Evolutionary conservation across 2,113 vertebrate species (phyloP), one percentile per base, ranked within the genome.

Genomic region (Archocentrus centrarchus): DNA sequence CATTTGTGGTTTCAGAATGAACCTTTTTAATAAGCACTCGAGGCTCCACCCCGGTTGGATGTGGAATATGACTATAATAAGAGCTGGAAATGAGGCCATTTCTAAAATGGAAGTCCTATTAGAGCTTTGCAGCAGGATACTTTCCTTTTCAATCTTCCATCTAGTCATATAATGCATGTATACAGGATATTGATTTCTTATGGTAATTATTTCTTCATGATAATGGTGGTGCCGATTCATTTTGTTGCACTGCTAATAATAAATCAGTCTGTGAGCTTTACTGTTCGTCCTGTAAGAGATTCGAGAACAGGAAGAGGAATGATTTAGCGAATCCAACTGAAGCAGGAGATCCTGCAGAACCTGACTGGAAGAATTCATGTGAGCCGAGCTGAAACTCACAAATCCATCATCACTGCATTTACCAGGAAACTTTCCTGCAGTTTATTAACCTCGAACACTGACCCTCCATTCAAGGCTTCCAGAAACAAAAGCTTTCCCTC

Each of bases 11-110:
- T 84, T 81, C 84, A 90, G 80, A 83, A 91, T 77, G 85, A 81
- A 68, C 50, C 82, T 89, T 89, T 84, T 88, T 91, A 83, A 92
- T 83, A 89, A 82, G 84, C 91, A 81, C 89, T 89, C 59, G 15
- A 84, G 80, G 78, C 80, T 79, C 63, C 85, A 66, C 73, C 79
- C 57, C 50, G 41, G 53, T 78, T 82, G 37, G 77, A 81, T 44
- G 32, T 77, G 63, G 58, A 82, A 82, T 79, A 82, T 14, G 81
- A 90, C 70, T 63, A 82, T 84, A 87, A 87, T 79, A 78, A 73
- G 73, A 86, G 77, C 81, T 82, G 86, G 76, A 87, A 91, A 88
- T 86, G 64, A 87, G 82, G 76, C 79, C 77, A 55, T 82, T 76
- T 86, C 87, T 82, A 78, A 89, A 86, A 85, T 83, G 86, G 59